Evolutionary conservation across 2,113 vertebrate species (phyloP), one percentile per base, ranked within the genome.

Genomic region (Cryptomyrus ogoouensis): DNA sequence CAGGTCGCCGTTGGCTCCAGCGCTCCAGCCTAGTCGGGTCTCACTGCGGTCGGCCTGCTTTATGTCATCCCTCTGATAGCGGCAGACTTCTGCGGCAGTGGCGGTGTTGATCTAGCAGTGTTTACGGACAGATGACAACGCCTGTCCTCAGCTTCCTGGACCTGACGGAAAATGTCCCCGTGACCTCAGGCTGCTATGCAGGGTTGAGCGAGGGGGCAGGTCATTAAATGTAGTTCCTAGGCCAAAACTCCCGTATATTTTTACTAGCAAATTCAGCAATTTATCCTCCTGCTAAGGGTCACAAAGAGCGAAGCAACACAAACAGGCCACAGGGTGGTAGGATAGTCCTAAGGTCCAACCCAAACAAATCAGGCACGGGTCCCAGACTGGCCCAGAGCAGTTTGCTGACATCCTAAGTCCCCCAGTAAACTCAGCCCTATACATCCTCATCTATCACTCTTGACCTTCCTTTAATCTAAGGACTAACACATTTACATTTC

Each of bases 91-190:
- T 50, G 31, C 92, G 90, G 93, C 91, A 94, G 94, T 95, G 94
- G 95, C 91, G 95, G 93, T 97, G 95, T 98, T 98, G 50, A 15
- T 52, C 13, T 52, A 15, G 95, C 91, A 94, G 93, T 97, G 95
- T 98, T 98, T 97, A 97, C 93, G 94, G 93, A 95, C 90, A 89
- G 96, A 93, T 96, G 95, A 98, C 97, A 97, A 96, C 97, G 97
- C 95, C 97, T 97, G 97, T 97, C 97, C 94, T 95, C 96, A 94
- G 93, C 94, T 96, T 96, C 96, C 95, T 95, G 94, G 94, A 93
- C 94, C 95, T 94, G 95, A 95, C 96, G 95, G 97, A 96, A 96
- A 96, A 94, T 93, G 96, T 96, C 96, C 96, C 94, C 90, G 92
- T 96, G 96, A 97, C 95, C 95, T 56, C 93, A 90, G 90, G 93